Evolutionary conservation across 2,888 invertebrate species (phyloP).

Genomic region (Yponomeuta malinellus): DNA sequence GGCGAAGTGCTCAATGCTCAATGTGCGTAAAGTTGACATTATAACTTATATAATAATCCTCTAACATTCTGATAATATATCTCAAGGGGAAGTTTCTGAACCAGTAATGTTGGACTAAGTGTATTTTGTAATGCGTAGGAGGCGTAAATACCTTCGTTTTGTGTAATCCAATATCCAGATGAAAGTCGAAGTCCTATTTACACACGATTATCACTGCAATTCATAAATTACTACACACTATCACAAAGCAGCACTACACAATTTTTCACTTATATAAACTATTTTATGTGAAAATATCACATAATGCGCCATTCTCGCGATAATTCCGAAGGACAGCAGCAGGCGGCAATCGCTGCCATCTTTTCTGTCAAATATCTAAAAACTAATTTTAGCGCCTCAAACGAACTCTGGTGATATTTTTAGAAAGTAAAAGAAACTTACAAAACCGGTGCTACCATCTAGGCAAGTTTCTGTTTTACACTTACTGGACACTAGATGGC

Average conservation of each 20-base stretch:
- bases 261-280: slow-evolving; percentile 66
- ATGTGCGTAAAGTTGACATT: slow-evolving; percentile 13
- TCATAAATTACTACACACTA: slow-evolving; percentile 64
- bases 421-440: slow-evolving; percentile 46
- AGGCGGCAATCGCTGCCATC: slow-evolving; percentile 72
- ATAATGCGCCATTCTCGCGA: slow-evolving; percentile 73
- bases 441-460: slow-evolving; percentile 46
- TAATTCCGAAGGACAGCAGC: slow-evolving; percentile 70
- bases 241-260: slow-evolving; percentile 72
- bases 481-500: slow-evolving; percentile 10
- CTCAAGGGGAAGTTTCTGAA: background rate
- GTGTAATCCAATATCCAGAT: slow-evolving; percentile 75
- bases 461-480: background rate
- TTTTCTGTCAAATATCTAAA: slow-evolving; percentile 75
- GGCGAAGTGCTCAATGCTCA: background rate
- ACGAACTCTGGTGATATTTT: slow-evolving; percentile 76
- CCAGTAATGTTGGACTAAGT: slow-evolving; percentile 1
- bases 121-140: slow-evolving; percentile 50
- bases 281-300: slow-evolving; percentile 70
- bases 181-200: slow-evolving; percentile 68
- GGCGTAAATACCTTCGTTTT: slow-evolving; percentile 70
- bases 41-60: slow-evolving; percentile 11
- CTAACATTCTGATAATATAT: background rate
- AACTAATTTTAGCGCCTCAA: slow-evolving; percentile 72
- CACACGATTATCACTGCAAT: slow-evolving; percentile 67